Base-by-base conservation (phyloP, 1,140 invertebrate genomes). In the Brachionus manjavacas region DNA sequence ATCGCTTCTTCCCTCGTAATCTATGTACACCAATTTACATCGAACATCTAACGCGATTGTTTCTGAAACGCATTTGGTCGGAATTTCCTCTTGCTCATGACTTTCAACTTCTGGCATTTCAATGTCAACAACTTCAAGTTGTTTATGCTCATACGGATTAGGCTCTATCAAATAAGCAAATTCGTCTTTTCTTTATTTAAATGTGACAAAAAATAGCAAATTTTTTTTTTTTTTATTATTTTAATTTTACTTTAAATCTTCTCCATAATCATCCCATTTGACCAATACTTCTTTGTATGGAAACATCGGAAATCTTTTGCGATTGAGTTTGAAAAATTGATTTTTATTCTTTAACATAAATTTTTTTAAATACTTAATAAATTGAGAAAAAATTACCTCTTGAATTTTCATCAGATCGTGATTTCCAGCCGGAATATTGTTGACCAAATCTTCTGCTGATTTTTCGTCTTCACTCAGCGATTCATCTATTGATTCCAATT, bases 1-100 rank as follows among this genome's bases (percentile, higher is more conserved):
- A 90, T 99, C 97, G 0, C 96, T 97, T 60, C 97, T 91, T 4
- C 97, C 97, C 89, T 99, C 97, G 89, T 99, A 97, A 90, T 99
- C 97, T 84, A 99, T 98, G 86, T 95, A 98, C 85, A 95, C 93
- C 2, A 99, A 92, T 86, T 93, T 93, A 25, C 95, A 95, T 85
- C 94, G 93, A 0, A 99, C 92, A 81, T 92, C 91, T 16, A 98
- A 91, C 0, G 92, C 93, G 28, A 94, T 92, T 4, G 92, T 92
- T 43, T 92, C 91, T n/a, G 92, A 91, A 3, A 96, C 91, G 88
- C 96, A 96, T 89, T 98, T 99, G 7, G 90, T 88, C 0, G 88
- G 88, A 1, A 89, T 86, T 81, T 88, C 87, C 86, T 85, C 46
- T 87, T 85, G n/a, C 84, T 89, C 88, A 31, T 85, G 85, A 16